A percentile compares a stretch with the other conserved stretches of the same genome.
These are phyloP conservation scores for Babyrousa celebensis DNA, from an alignment of 2,797 vertebrate genomes.

Conservation along the genomic window DNA sequence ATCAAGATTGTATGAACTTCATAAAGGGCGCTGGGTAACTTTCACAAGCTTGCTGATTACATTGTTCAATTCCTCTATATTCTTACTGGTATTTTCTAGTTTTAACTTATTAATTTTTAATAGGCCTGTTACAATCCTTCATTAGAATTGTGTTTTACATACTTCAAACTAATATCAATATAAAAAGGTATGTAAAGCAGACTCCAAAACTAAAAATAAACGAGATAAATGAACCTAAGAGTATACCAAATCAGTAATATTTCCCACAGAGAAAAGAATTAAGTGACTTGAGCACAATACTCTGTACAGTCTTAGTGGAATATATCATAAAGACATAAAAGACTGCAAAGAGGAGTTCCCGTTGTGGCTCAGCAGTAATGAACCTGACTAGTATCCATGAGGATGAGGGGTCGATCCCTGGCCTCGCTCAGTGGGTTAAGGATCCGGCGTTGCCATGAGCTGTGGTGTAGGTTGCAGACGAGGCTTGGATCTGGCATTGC, in stretches of 20 bases:
- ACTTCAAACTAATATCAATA: conserved; percentile 57
- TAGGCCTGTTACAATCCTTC: conserved; percentile 38
- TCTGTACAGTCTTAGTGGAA: conserved; percentile 32
- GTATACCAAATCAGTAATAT: conserved; percentile 40
- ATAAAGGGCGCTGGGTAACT: conserved; percentile 25
- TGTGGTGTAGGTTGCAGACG: too few species aligned
- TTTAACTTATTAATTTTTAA: conserved; percentile 40
- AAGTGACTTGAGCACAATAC: not conserved
- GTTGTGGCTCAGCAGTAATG: too few species aligned
- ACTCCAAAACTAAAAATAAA: conserved; percentile 54
- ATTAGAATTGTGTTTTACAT: conserved; percentile 44
- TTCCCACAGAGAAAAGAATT: conserved; percentile 26
- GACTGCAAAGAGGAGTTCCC: not conserved
- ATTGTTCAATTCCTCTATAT: conserved; percentile 36
- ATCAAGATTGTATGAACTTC: conserved; percentile 51
- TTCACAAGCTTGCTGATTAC: conserved; percentile 56
- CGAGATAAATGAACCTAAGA: conserved; percentile 49
- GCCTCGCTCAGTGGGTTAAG: too few species aligned
- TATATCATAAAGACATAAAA: conserved; percentile 37
- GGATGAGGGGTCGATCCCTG: too few species aligned
- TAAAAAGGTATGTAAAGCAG: conserved; percentile 62
- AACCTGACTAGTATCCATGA: too few species aligned
- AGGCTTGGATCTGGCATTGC: too few species aligned
- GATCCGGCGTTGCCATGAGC: too few species aligned
- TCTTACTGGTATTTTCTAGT: conserved; percentile 22